Evolutionary conservation across 2,888 invertebrate genomes (phyloP), one percentile per base, ranked within the genome.

Genomic region (Synergus japonicus): DNA sequence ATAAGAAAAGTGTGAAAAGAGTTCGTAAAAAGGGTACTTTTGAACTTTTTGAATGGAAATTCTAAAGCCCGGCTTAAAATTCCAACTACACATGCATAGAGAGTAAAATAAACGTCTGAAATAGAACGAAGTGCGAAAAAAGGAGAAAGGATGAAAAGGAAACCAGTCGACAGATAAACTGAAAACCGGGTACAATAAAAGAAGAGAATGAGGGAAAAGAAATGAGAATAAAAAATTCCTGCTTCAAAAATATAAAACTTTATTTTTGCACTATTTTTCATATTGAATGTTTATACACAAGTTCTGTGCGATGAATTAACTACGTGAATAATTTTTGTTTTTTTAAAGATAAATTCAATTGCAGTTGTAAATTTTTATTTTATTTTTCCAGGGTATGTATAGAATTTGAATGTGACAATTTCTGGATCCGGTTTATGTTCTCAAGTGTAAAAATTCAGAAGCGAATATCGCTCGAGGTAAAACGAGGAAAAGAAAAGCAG

Each of bases 141-240:
- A 29, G 29, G 13, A 69, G 22, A 4, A 69, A 49, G 18, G 29
- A 69, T 69, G 29, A 69, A 46, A 46, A 46, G 67, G 44, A 69
- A 69, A 69, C 67, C 46, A 69, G 15, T 13, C 15, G 46, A 69
- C 67, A 69, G 46, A 69, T 69, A 49, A 69, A 69, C 67, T 67
- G 18, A 13, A 12, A 67, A 22, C 22, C 46, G 46, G 22, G 22
- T 67, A 44, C 44, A 43, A 37, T 66, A 43, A 54, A n/a, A 54
- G n/a, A n/a, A 54, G n/a, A 54, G 54, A 1, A n/a, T n/a, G 54
- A 54, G 54, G 54, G n/a, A 54, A 54, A 54, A 49, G 15, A 54
- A 54, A 54, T 4, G n/a, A n/a, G n/a, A 8, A 54, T 8, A n/a
- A 54, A 8, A 8, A n/a, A 54, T n/a, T n/a, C n/a, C n/a, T 54